Conservation (phyloP, 37 sponge, comb jelly and placozoan genomes). For the Amphimedon queenslandica region DNA sequence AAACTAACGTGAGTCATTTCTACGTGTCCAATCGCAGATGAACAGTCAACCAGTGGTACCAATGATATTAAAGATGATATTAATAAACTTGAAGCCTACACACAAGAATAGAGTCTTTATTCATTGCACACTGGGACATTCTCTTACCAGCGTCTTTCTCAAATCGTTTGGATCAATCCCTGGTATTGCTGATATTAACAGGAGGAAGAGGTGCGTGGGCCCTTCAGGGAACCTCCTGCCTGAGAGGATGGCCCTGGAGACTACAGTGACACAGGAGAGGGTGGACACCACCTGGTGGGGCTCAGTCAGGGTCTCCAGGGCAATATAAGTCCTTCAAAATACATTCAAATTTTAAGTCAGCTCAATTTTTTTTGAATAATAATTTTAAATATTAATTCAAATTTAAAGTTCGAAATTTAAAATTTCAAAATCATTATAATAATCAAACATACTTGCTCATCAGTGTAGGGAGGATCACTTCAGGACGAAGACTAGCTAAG, state of each 20-base stretch:
- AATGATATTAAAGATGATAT: constrained; percentile 47
- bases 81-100: constrained; percentile 47
- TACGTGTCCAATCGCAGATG: constrained; percentile 21
- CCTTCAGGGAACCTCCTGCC: constrained; percentile 78
- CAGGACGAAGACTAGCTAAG: constrained; percentile 66
- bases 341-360: not conserved
- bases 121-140: not conserved
- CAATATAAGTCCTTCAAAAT: constrained; percentile 57
- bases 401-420: too few species aligned
- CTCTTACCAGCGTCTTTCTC: constrained; percentile 69
- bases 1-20: constrained; percentile 57
- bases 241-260: constrained; percentile 52
- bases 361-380: too few species aligned
- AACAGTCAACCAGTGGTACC: constrained; percentile 87
- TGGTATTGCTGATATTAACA: constrained; percentile 73
- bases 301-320: constrained; percentile 89
- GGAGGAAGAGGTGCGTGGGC: constrained; percentile 64
- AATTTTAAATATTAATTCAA: too few species aligned
- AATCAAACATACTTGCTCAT: constrained; percentile 37
- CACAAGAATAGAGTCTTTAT: constrained; percentile 7
- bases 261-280: constrained; percentile 70
- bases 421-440: constrained; percentile 1
- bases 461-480: constrained; percentile 76
- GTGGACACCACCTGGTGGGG: constrained; percentile 84
- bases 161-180: constrained; percentile 93